A percentile compares a stretch with the other conserved stretches of the same genome.
These are phyloP conservation scores for Taphrorychus bicolor DNA, from an alignment of 2,888 invertebrate species.

Conservation along the genomic window DNA sequence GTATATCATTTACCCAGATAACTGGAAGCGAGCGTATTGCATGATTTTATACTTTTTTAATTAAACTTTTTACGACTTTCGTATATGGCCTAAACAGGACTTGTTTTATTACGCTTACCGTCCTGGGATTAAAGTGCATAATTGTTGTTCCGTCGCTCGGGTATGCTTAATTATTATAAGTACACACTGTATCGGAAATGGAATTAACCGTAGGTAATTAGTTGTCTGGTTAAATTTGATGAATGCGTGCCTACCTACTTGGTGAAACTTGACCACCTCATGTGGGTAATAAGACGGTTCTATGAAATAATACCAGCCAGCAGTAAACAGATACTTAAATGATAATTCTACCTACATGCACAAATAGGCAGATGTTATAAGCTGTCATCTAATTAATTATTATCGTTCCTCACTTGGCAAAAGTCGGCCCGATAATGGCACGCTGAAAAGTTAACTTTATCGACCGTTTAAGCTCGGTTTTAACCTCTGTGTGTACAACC, in stretches of 20 bases:
- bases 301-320: not conserved
- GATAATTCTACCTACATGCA: not conserved
- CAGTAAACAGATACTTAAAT: not conserved
- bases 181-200: not conserved
- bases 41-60: slow-evolving; percentile 31
- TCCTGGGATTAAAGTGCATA: slow-evolving; percentile 13
- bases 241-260: not conserved
- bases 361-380: not conserved
- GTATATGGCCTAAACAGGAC: slow-evolving; percentile 18
- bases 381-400: not conserved
- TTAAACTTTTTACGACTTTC: slow-evolving; percentile 26
- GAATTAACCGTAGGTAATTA: not conserved
- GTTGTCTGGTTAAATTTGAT: not conserved
- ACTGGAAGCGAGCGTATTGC: slow-evolving; percentile 16
- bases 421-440: slow-evolving; percentile 47
- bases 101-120: slow-evolving; percentile 20
- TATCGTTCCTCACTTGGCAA: not conserved
- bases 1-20: slow-evolving; percentile 20
- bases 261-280: not conserved
- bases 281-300: not conserved
- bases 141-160: not conserved
- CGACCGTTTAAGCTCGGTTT: slow-evolving; percentile 48
- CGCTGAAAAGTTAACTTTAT: slow-evolving; percentile 52
- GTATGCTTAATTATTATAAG: not conserved
- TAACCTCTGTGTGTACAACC: too few relatives aligned